Evolutionary conservation across 2,888 invertebrate species (phyloP), one percentile per base, ranked within the genome.

Genomic region (Limnephilus lunatus): DNA sequence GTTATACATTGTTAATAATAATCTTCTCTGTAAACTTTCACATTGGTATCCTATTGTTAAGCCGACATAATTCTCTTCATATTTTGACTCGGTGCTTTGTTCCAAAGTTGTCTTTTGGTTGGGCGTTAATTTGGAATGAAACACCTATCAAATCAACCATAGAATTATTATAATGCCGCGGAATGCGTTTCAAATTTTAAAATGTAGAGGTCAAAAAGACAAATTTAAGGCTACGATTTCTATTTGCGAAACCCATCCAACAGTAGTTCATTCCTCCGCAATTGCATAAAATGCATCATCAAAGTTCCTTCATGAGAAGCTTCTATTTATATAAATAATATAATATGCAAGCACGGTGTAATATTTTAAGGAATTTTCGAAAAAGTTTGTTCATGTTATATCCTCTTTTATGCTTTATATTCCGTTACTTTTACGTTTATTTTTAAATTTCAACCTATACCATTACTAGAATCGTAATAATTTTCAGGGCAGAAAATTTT

Each of bases 21-120:
- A 83, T 32, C 83, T 83, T 83, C 83, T 83, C 68, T 83, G 32
- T 35, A 39, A 39, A 83, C 83, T 83, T 83, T 83, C 83, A 83
- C 83, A 83, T 25, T 32, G 68, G 19, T 35, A 83, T 83, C 83
- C 83, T 68, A 68, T 68, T 68, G 68, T 68, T 68, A 68, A 68
- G 53, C 25, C 53, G 53, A 68, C 53, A 68, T 68, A 68, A 68
- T 68, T 68, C 25, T 68, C 53, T 68, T 68, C 53, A 68, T 68
- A 68, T 68, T 68, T 68, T 68, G 68, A 25, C 25, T 25, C 25
- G 25, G 9, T 68, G 68, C n/a, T 68, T 68, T 68, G 68, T 68
- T 68, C 68, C 68, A 68, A 68, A 68, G 68, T 68, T 68, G 68
- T 25, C 7, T 68, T 68, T 68, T 68, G 25, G 5, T 68, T 4